A percentile compares a stretch with the other conserved stretches of the same genome.
phyloP scores from a whole-genome alignment of 2,113 vertebrate species.

The Trachemys scripta region DNA sequence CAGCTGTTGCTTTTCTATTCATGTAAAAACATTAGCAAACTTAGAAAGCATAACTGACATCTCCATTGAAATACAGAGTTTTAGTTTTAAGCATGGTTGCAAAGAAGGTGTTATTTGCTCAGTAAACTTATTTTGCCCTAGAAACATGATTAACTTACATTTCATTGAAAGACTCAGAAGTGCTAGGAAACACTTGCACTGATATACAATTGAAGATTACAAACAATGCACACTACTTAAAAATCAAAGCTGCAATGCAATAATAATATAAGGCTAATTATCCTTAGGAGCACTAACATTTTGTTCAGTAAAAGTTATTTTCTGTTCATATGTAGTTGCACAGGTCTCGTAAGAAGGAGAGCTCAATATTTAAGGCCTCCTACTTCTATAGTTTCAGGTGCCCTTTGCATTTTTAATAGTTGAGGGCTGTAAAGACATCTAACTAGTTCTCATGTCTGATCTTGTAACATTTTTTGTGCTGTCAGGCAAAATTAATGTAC shows the following conservation, averaged over 20 bases:
- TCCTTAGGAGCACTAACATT: not conserved
- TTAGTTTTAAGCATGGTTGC: not conserved
- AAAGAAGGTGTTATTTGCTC: not conserved
- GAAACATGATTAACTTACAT: not conserved
- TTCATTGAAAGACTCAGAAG: not conserved
- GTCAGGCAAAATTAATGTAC: not conserved
- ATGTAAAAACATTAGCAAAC: not conserved
- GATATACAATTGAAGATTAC: fast-evolving
- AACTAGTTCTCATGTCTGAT: not conserved
- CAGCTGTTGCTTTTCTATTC: slow-evolving; percentile 21
- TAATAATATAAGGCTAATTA: not conserved
- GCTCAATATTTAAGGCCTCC: not conserved
- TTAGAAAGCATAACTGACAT: slow-evolving; percentile 34
- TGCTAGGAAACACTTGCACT: not conserved
- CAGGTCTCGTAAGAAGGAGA: not conserved
- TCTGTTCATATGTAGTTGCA: not conserved
- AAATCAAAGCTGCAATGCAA: not conserved
- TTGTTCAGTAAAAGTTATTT: not conserved
- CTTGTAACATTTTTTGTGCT: not conserved
- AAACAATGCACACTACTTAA: not conserved
- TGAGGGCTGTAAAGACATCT: not conserved
- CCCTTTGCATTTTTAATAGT: slow-evolving; percentile 6
- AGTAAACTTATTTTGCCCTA: not conserved
- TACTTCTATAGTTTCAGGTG: not conserved
- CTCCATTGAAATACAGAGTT: not conserved